Evolutionary conservation across 1,140 invertebrate species (phyloP).

Genomic region (Leptinotarsa undecemlineata): DNA sequence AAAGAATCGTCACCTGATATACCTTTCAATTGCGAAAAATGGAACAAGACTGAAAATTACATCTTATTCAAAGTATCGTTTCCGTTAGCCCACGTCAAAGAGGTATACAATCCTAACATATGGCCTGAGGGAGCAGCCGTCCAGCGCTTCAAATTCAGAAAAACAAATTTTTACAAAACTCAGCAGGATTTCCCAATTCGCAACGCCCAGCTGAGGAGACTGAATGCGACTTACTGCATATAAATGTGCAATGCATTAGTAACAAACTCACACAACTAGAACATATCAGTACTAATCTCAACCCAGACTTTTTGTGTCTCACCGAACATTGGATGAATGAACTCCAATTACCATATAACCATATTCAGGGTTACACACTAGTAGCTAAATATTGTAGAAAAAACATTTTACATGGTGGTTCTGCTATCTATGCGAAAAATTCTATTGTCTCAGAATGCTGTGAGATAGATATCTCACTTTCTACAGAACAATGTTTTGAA

Average conservation of each 20-base stretch:
- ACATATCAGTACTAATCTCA: background rate
- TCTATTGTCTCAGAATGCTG: background rate
- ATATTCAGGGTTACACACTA: conserved; percentile 3
- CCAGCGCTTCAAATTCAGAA: conserved; percentile 16
- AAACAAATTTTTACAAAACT: background rate
- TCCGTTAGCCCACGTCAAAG: conserved; percentile 1
- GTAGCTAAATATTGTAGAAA: conserved; percentile 6
- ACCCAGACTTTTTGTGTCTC: conserved; percentile 10
- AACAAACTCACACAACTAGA: background rate
- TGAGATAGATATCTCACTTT: background rate
- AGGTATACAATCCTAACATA: conserved; percentile 16
- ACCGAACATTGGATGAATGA: conserved; percentile 7
- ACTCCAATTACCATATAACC: background rate
- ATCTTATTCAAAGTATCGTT: conserved; percentile 15
- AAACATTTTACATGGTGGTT: background rate
- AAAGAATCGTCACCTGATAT: background rate
- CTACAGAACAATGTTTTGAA: background rate
- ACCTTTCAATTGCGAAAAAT: conserved; percentile 3
- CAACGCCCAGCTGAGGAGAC: background rate
- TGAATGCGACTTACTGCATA: background rate
- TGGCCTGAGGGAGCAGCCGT: conserved; percentile 17
- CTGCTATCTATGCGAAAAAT: conserved; percentile 8
- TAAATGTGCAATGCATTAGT: conserved; percentile 4
- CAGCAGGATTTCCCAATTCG: background rate
- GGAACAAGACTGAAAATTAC: conserved; percentile 6